phyloP scores from a whole-genome alignment of 2,888 invertebrate genomes.

The Drosophila merina region DNA sequence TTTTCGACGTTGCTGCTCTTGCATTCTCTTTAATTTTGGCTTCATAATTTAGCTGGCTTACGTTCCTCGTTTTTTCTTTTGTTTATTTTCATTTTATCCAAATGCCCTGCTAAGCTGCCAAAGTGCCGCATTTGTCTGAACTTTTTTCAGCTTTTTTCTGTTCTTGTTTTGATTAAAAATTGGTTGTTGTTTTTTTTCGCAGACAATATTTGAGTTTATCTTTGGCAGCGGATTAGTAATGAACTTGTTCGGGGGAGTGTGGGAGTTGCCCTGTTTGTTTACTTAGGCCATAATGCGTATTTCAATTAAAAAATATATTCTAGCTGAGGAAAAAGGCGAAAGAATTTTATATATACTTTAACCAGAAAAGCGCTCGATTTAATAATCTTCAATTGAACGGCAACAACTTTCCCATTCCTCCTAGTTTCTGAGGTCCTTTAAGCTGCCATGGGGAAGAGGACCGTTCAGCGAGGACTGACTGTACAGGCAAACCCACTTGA shows the following conservation, averaged over 20 bases:
- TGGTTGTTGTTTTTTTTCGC: conserved; percentile 54
- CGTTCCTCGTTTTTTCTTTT: conserved; percentile 34
- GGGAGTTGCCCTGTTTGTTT: conserved; percentile 53
- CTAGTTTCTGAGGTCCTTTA: background rate
- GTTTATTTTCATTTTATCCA: conserved; percentile 70
- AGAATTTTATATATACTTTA: background rate
- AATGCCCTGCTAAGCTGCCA: conserved; percentile 70
- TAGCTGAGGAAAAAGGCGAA: conserved; percentile 11
- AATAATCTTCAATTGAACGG: conserved; percentile 24
- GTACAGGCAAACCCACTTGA: conserved; percentile 69
- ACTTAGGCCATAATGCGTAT: conserved; percentile 68
- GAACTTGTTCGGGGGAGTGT: conserved; percentile 46
- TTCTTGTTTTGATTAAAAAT: conserved; percentile 73
- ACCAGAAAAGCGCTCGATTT: conserved; percentile 1
- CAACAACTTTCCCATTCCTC: conserved; percentile 2
- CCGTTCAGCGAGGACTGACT: conserved; percentile 16
- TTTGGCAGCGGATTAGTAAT: conserved; percentile 77
- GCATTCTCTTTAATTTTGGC: conserved; percentile 65
- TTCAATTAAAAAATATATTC: conserved; percentile 68
- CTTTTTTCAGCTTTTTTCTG: conserved; percentile 37
- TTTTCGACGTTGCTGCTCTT: conserved; percentile 7
- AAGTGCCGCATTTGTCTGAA: conserved; percentile 72
- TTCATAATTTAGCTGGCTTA: conserved; percentile 63
- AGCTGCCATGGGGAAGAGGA: background rate
- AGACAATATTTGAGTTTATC: conserved; percentile 70